Percentiles rank a stretch among this genome's conserved stretches.
Evolutionary conservation across 2,888 invertebrate species (phyloP).

Genomic region (Hymenopus coronatus): DNA sequence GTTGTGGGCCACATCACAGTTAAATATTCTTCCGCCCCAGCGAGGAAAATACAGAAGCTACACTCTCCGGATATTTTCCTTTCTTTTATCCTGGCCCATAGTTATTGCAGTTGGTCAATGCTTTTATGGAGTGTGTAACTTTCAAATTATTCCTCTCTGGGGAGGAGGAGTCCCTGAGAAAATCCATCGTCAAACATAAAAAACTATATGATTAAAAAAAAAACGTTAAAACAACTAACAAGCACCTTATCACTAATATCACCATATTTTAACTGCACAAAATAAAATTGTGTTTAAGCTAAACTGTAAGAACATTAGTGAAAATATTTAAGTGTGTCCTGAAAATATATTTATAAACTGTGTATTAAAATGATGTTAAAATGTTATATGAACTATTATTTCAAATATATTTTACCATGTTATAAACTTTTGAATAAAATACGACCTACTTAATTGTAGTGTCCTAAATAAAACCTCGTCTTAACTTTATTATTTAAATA

Average conservation of each 20-base stretch:
- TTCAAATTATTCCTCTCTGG: slow-evolving; percentile 20
- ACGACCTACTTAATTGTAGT: background rate
- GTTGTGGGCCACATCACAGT: slow-evolving; percentile 58
- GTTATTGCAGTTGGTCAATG: too few relatives aligned
- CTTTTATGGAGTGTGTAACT: background rate
- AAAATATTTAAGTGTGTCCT: background rate
- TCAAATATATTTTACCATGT: slow-evolving; percentile 11
- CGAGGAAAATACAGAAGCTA: slow-evolving; percentile 21
- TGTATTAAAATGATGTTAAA: background rate
- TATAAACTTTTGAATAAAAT: slow-evolving; percentile 9
- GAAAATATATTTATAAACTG: background rate
- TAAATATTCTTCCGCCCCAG: slow-evolving; percentile 22
- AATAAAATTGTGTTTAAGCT: background rate
- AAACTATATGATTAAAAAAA: background rate
- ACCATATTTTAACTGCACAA: background rate
- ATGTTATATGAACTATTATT: background rate
- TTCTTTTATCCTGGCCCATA: too few relatives aligned
- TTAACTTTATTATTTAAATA: slow-evolving; percentile 33
- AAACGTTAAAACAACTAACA: background rate
- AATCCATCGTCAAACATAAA: slow-evolving; percentile 25
- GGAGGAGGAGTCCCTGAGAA: slow-evolving; percentile 30
- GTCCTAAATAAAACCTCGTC: slow-evolving; percentile 37
- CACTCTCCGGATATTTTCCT: background rate
- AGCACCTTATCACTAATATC: background rate
- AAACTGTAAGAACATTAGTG: background rate